Base-by-base conservation (phyloP, 2,113 vertebrate genomes). In the Synchiropus splendidus region DNA sequence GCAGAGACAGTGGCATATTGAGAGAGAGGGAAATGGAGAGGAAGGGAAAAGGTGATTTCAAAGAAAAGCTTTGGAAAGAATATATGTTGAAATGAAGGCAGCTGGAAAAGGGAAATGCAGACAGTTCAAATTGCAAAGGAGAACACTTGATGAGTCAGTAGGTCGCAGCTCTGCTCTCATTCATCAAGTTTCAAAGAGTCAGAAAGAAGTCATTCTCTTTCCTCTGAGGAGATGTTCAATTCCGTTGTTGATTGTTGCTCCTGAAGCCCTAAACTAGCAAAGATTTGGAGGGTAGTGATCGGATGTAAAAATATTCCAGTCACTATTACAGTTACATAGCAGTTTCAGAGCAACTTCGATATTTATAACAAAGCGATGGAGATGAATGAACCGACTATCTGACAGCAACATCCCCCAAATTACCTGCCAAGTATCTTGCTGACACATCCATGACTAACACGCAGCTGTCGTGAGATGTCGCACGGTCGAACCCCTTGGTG, bases 381-480 rank as follows among this genome's bases (percentile, higher is more conserved):
- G n/a, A n/a, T n/a, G n/a, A n/a, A n/a, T n/a, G n/a, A n/a, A n/a
- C n/a, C n/a, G n/a, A n/a, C n/a, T n/a, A n/a, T n/a, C n/a, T n/a
- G n/a, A n/a, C n/a, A n/a, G n/a, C n/a, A n/a, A n/a, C n/a, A n/a
- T n/a, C n/a, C n/a, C n/a, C n/a, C n/a, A n/a, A n/a, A 27, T 91
- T 89, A 98, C 95, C 95, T 94, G 87, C 95, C 95, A 71, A 99
- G 91, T 72, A 99, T 99, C 85, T 98, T 99, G 92, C 94, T 97
- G 88, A 99, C 95, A 42, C 95, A 99, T 78, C 95, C 95, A 21
- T 99, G 95, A 77, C 94, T 98, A 84, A 99, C 94, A 42, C 94
- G 88, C 54, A 98, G 89, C 83, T 98, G 94, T 66, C 94, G 88
- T 62, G 93, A 98, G 82, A 98, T 99, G 83, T 98, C 95, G 18